Base-by-base conservation (phyloP, 2,888 invertebrate genomes). In the Yponomeuta plumbellus region DNA sequence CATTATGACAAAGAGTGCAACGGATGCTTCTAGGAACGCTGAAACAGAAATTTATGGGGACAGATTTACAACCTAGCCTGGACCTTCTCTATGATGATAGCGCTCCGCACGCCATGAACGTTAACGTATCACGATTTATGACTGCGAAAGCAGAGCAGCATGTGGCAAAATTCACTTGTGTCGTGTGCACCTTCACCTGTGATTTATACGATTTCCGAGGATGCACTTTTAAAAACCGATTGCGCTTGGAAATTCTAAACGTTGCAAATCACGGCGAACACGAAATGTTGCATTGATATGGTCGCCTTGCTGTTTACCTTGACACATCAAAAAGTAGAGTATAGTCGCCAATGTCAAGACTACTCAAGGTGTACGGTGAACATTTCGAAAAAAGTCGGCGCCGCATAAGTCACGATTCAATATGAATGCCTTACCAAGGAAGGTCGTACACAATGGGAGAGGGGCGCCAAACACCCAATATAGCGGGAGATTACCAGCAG, bases 81-180 rank as follows among this genome's bases (percentile, higher is more conserved):
- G 44, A 52, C 44, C 44, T 52, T 17, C 44, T 52, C 44, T 52
- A 52, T 52, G 44, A 52, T 52, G 17, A 52, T 13, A 52, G 44
- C 44, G 13, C 44, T 52, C 44, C 17, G 17, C 44, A 17, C 44
- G 44, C 44, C 34, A 17, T 52, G 17, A 52, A 17, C 10, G 44
- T 17, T 52, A 52, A 52, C 44, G 44, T 52, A 52, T 52, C 44
- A 52, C 23, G 75, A 81, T 82, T 80, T 82, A 81, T 80, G 75
- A 76, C 72, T 67, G 62, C 64, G 23, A 62, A 69, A 67, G 68
- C 67, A 52, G 44, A 52, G 44, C 68, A 78, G 77, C 78, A 79
- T 78, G 76, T 76, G 78, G 75, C 70, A 74, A 80, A 79, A 77
- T 78, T 79, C 76, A 76, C 76, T 80, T 75, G 76, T 77, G 79